Evolutionary conservation across 2,888 invertebrate genomes (phyloP).

Genomic region (Dryococelus australis): DNA sequence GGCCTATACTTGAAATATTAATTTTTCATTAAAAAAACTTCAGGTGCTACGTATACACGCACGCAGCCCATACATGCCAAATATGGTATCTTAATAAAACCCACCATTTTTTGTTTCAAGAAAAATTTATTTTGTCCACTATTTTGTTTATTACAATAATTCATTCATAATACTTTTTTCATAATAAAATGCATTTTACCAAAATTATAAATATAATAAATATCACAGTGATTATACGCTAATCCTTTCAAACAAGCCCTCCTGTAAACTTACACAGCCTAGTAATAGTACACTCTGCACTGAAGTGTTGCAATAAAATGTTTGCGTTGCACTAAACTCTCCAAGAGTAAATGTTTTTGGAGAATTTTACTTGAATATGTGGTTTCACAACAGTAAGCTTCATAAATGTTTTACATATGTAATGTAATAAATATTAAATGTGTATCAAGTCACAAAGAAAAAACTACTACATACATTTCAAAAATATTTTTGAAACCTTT

Average conservation of each 20-base stretch:
- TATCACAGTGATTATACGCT: constrained; percentile 1
- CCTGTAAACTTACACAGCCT: constrained; percentile 8
- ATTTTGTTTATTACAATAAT: constrained; percentile 16
- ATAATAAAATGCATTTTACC: constrained; percentile 18
- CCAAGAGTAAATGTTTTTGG: not conserved
- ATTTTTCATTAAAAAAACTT: no score
- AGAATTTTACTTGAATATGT: not conserved
- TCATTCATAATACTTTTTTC: constrained; percentile 5
- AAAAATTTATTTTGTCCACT: not conserved
- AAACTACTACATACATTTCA: no score
- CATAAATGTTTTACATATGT: not conserved
- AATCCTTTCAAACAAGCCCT: constrained; percentile 4
- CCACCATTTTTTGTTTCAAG: not conserved
- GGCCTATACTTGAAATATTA: no score
- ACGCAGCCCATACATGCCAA: no score
- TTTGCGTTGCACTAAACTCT: not conserved
- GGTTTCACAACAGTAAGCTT: not conserved
- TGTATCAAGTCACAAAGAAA: no score
- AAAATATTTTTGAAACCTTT: no score
- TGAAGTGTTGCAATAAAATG: not conserved
- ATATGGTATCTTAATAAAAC: no score
- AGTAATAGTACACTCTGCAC: not conserved
- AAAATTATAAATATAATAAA: constrained; percentile 26
- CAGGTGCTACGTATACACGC: no score
- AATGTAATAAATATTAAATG: no score